Base-by-base conservation (phyloP, 2,797 vertebrate species). In the Oophaga sylvatica region DNA sequence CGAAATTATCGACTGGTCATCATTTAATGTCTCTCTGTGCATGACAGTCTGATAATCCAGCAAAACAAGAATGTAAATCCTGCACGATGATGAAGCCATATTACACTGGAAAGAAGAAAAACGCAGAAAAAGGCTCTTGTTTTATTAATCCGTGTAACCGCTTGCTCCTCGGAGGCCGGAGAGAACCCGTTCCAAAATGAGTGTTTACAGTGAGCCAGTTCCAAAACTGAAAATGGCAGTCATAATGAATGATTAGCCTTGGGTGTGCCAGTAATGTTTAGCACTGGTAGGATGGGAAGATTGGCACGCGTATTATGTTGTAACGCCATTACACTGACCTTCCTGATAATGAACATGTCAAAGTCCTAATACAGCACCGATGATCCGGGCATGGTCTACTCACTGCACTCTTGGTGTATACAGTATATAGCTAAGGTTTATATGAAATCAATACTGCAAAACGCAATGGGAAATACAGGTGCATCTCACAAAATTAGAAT, bases 231-330 rank as follows among this genome's bases (percentile, higher is more conserved):
- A 59, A 35, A 48, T 15, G 22, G 1, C 73, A 48, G 59, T 13
- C 26, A 12, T 35, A 62, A 35, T 83, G 59, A 83, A 83, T 83
- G 67, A 71, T 83, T 75, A 26, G 75, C 29, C 20, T 59, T 41
- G 4, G 12, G 16, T 75, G 5, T 41, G 41, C 9, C 20, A 45
- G 57, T 63, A 29, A n/a, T 19, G 45, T 7, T 35, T 19, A 31
- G 26, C 19, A 4, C 29, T 60, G 26, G 48, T 68, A 59, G 22
- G 22, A 12, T 6, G 12, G 8, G 56, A 84, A 22, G 56, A 29
- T 75, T 56, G 41, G 71, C 71, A n/a, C 71, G 19, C 19, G 22
- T 10, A 20, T 31, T 73, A 41, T 35, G 17, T 22, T 41, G 57
- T 19, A 41, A n/a, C 22, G 29, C 8, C 35, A 41, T 12, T 22